Percentiles rank a stretch among this genome's conserved stretches.
phyloP scores from a whole-genome alignment of 1,140 invertebrate genomes.

The Drosophila busckii region DNA sequence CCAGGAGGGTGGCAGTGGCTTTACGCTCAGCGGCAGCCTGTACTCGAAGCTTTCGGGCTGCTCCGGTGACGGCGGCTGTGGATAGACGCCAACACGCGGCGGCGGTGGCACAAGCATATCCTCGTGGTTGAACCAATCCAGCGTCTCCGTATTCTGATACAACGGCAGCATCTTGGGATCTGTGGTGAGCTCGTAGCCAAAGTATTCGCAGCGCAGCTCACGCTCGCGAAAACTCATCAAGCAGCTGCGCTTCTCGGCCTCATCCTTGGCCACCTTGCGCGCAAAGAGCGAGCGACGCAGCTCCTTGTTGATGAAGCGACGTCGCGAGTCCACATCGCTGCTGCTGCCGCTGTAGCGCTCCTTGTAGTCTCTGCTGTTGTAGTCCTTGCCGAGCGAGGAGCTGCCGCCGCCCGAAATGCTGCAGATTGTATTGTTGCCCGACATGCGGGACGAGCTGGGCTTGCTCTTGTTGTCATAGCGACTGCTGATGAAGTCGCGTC shows the following conservation, averaged over 20 bases:
- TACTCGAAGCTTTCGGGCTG: constrained; percentile 45
- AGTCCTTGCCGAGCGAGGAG: constrained; percentile 39
- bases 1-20: constrained; percentile 89
- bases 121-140: constrained; percentile 81
- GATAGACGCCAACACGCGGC: constrained; percentile 54
- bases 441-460: constrained; percentile 27
- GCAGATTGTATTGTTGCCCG: constrained; percentile 50
- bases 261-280: constrained; percentile 84
- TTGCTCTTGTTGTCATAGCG: constrained; percentile 43
- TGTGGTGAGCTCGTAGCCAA: constrained; percentile 82
- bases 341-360: constrained; percentile 11
- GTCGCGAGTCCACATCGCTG: constrained; percentile 4
- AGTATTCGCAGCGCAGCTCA: constrained; percentile 82
- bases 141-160: constrained; percentile 82
- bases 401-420: constrained; percentile 42
- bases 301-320: constrained; percentile 45
- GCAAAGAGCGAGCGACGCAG: constrained; percentile 86
- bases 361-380: background rate
- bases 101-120: constrained; percentile 77
- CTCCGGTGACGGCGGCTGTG: constrained; percentile 44
- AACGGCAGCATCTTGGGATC: constrained; percentile 81
- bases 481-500: constrained; percentile 33
- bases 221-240: constrained; percentile 83
- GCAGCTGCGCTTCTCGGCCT: constrained; percentile 82
- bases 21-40: constrained; percentile 81